Evolutionary conservation across 2,113 vertebrate genomes (phyloP).

Genomic region (Nansenia antarctica): DNA sequence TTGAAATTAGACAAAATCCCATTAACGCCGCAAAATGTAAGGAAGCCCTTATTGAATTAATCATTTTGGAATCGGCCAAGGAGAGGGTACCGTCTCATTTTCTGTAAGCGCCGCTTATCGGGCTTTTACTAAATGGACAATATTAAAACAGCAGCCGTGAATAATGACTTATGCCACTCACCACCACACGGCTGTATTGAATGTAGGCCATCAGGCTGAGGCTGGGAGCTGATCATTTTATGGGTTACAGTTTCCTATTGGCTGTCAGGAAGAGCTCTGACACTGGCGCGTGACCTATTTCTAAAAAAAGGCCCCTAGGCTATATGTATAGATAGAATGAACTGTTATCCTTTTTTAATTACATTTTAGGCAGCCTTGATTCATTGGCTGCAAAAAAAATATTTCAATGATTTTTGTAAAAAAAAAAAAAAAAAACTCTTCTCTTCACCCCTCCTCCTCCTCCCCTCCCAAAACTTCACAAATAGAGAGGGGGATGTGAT

Average conservation of each 20-base stretch:
- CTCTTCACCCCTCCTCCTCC: slow-evolving; percentile 31
- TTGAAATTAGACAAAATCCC: slow-evolving; percentile 50
- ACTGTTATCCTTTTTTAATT: slow-evolving; percentile 84
- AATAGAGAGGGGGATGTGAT: slow-evolving; percentile 40
- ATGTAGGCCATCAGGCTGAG: slow-evolving; percentile 82
- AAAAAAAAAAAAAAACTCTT: too few relatives aligned
- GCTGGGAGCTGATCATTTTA: slow-evolving; percentile 77
- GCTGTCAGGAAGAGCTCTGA: slow-evolving; percentile 75
- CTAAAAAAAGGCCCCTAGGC: slow-evolving; percentile 70
- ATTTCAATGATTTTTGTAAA: slow-evolving; percentile 39
- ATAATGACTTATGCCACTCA: slow-evolving; percentile 84
- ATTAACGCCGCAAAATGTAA: slow-evolving; percentile 62
- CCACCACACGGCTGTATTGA: slow-evolving; percentile 69
- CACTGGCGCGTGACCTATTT: slow-evolving; percentile 81
- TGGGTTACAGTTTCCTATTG: slow-evolving; percentile 77
- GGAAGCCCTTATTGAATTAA: slow-evolving; percentile 69
- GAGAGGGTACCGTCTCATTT: slow-evolving; percentile 68
- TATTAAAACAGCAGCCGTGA: slow-evolving; percentile 78
- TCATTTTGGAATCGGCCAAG: slow-evolving; percentile 61
- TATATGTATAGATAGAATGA: slow-evolving; percentile 77
- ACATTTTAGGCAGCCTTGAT: slow-evolving; percentile 78
- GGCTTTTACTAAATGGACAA: slow-evolving; percentile 77
- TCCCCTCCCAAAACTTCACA: slow-evolving; percentile 43
- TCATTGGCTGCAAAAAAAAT: slow-evolving; percentile 58
- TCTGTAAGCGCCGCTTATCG: slow-evolving; percentile 65